Evolutionary conservation across 2,797 vertebrate genomes (phyloP), one percentile per base, ranked within the genome.

Genomic region (Neomorphus geoffroyi): DNA sequence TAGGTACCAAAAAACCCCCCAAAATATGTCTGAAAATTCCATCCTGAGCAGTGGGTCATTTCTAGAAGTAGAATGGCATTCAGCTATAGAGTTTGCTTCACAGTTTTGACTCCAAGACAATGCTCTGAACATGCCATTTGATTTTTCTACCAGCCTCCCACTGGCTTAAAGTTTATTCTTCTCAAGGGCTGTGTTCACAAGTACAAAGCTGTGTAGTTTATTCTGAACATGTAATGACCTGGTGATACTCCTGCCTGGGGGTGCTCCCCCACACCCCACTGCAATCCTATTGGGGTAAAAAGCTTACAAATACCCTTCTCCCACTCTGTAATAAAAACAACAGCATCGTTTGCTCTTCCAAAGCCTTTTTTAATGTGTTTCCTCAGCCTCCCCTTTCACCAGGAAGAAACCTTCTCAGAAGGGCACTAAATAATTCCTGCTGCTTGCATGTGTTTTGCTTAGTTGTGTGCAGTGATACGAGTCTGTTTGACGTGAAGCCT

Each of bases 91-190:
- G 10, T 8, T 82, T 51, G 48, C 17, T 53, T 75, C 23, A 28
- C 2, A 1, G 23, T 53, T 41, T 35, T 37, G 3, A 1, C 26
- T 41, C 4, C 4, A 65, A 37, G 2, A 73, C 12, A 10, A 32
- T 72, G 6, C 15, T 51, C 73, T 39, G 50, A 92, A 41, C 6
- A 13, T 0, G 1, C 33, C 6, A 24, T 35, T n/a, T 26, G 18
- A 61, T 67, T 70, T 69, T 84, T 43, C 21, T 8, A 23, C 23
- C 32, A 26, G 65, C 35, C 14, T 70, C 21, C 28, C 9, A 11
- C 2, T 58, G 10, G 21, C 24, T 83, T 84, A 67, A 48, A 67
- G 39, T 2, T 41, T 6, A 6, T 56, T 15, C 27, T 75, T 62
- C 32, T 72, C 26, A 43, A 62, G 30, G 32, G 9, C 64, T 35